phyloP scores from a whole-genome alignment of 2,888 invertebrate species.

The Drosophila paucipuncta region DNA sequence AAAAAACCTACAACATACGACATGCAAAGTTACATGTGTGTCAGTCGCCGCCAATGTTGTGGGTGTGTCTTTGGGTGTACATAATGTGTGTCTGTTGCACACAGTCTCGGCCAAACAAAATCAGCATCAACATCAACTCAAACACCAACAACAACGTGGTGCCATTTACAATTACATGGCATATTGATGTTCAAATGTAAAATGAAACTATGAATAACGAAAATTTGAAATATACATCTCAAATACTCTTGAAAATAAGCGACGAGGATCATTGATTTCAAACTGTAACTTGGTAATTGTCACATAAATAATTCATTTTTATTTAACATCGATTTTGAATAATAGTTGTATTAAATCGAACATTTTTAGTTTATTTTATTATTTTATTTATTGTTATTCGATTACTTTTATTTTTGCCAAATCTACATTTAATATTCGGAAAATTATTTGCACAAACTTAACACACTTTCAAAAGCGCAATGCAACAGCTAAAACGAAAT shows the following conservation, averaged over 20 bases:
- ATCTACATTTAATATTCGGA: background rate
- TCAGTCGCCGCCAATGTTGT: slow-evolving; percentile 51
- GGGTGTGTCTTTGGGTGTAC: slow-evolving; percentile 56
- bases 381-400: background rate
- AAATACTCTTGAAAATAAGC: no score
- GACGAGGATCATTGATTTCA: rapidly evolving
- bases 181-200: slow-evolving; percentile 59
- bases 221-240: slow-evolving; percentile 19
- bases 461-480: background rate
- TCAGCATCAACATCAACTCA: slow-evolving; percentile 54
- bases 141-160: slow-evolving; percentile 40
- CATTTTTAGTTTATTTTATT: background rate
- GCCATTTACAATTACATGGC: slow-evolving; percentile 66
- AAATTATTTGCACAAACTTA: background rate
- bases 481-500: slow-evolving; percentile 12
- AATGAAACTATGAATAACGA: slow-evolving; percentile 32
- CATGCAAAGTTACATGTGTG: slow-evolving; percentile 74
- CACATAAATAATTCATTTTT: background rate
- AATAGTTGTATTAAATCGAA: background rate
- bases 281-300: background rate
- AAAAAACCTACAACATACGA: slow-evolving; percentile 40
- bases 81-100: slow-evolving; percentile 34
- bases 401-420: background rate
- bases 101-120: slow-evolving; percentile 40
- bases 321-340: background rate